These are phyloP conservation scores for Zaprionus tsacasi DNA, from an alignment of 1,140 invertebrate species.

Conservation along the genomic window DNA sequence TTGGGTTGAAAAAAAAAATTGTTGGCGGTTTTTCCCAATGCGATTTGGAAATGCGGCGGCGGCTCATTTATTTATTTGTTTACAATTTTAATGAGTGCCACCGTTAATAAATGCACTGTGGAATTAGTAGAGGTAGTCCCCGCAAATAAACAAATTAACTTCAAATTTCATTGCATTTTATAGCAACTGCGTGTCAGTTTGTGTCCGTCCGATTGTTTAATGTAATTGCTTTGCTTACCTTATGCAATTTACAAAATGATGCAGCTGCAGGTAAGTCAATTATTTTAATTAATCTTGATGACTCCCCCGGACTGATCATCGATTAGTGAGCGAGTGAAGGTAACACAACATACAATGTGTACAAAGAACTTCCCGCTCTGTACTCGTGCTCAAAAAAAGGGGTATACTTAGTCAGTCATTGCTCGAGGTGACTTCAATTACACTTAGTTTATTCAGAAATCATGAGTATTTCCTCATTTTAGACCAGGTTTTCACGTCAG, in stretches of 20 bases:
- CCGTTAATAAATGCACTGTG: constrained; percentile 12
- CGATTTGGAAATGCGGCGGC: constrained; percentile 47
- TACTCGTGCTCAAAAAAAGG: not conserved
- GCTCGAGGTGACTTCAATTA: not conserved
- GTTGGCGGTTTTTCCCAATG: constrained; percentile 33
- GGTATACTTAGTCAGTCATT: not conserved
- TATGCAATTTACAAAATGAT: constrained; percentile 50
- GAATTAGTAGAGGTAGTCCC: constrained; percentile 8
- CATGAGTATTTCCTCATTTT: not conserved
- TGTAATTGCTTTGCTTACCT: constrained; percentile 68
- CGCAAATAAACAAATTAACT: constrained; percentile 76
- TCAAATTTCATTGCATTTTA: constrained; percentile 65
- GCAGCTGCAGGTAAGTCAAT: constrained; percentile 49
- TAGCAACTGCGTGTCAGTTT: constrained; percentile 1
- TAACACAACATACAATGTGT: not conserved
- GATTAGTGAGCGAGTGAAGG: constrained; percentile 26
- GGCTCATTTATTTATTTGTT: constrained; percentile 68
- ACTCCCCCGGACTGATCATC: constrained; percentile 46
- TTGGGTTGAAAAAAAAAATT: constrained; percentile 5
- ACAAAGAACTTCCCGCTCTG: not conserved
- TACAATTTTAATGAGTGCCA: constrained; percentile 59
- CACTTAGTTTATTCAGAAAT: not conserved
- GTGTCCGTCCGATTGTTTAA: constrained; percentile 44
- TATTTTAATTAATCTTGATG: constrained; percentile 52
- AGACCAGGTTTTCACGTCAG: not conserved